A percentile compares a stretch with the other conserved stretches of the same genome.
phyloP scores from a whole-genome alignment of 2,113 vertebrate genomes.

The Pavo muticus region DNA sequence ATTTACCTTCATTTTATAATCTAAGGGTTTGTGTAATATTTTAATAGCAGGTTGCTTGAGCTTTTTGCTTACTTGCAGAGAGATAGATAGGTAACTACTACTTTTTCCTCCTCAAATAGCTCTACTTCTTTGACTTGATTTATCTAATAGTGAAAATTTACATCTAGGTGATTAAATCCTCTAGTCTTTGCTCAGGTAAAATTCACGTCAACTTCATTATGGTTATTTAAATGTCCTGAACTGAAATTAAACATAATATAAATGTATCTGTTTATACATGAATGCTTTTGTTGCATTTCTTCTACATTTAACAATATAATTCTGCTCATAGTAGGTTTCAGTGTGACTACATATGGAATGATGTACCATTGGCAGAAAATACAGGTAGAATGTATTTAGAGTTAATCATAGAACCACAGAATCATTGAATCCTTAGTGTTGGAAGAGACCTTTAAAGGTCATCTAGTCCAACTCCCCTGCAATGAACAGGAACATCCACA shows the following conservation, averaged over 20 bases:
- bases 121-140: background rate
- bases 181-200: background rate
- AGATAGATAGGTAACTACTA: background rate
- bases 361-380: background rate
- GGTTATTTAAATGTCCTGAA: background rate
- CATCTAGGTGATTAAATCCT: background rate
- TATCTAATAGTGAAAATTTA: background rate
- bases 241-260: background rate
- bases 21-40: background rate
- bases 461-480: no score
- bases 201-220: background rate
- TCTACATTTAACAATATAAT: background rate
- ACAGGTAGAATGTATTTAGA: background rate
- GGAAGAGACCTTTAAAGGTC: no score
- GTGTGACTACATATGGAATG: background rate
- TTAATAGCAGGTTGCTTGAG: background rate
- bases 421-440: no score
- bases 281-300: background rate
- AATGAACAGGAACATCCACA: no score
- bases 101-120: background rate
- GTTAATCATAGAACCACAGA: no score
- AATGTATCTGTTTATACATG: background rate
- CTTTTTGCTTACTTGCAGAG: background rate
- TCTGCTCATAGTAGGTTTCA: background rate
- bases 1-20: conserved; percentile 7